Conservation (phyloP, 2,113 vertebrate genomes). For the Sylvilagus bachmani region DNA sequence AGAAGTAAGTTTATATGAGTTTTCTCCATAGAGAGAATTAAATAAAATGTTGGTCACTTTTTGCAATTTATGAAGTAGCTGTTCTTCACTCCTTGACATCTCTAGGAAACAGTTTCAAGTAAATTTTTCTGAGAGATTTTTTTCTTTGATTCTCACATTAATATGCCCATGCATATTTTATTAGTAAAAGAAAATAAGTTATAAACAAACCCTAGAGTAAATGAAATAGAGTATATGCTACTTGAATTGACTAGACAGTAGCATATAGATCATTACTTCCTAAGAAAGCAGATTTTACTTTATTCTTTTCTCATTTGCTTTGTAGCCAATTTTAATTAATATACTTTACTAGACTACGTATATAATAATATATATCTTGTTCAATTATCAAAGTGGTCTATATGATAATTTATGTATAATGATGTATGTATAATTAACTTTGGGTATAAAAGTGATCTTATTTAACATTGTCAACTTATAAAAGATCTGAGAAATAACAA, state of each 20-base stretch:
- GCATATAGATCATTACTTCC: slow-evolving; percentile 14
- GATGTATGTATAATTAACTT: background rate
- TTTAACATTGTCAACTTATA: slow-evolving; percentile 21
- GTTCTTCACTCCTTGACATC: slow-evolving; percentile 46
- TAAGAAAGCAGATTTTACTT: slow-evolving; percentile 50
- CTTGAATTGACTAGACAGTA: slow-evolving; percentile 38
- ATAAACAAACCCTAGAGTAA: slow-evolving; percentile 59
- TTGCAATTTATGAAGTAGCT: slow-evolving; percentile 60
- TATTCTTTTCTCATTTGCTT: slow-evolving; percentile 14
- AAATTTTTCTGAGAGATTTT: slow-evolving; percentile 54
- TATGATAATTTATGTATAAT: background rate
- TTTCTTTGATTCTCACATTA: slow-evolving; percentile 13
- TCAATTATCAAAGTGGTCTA: background rate
- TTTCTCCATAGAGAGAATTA: slow-evolving; percentile 55
- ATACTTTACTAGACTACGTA: background rate
- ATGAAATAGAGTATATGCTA: slow-evolving; percentile 42
- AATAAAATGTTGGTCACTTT: slow-evolving; percentile 62
- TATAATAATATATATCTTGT: background rate
- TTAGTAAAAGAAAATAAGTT: slow-evolving; percentile 59
- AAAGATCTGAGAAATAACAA: background rate
- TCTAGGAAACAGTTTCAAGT: slow-evolving; percentile 40
- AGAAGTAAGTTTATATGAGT: slow-evolving; percentile 37
- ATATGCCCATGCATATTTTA: slow-evolving; percentile 41
- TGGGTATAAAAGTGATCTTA: background rate
- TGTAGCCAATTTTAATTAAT: slow-evolving; percentile 38